Conservation (phyloP, 2,888 invertebrate genomes). For the Parnassius apollo region DNA sequence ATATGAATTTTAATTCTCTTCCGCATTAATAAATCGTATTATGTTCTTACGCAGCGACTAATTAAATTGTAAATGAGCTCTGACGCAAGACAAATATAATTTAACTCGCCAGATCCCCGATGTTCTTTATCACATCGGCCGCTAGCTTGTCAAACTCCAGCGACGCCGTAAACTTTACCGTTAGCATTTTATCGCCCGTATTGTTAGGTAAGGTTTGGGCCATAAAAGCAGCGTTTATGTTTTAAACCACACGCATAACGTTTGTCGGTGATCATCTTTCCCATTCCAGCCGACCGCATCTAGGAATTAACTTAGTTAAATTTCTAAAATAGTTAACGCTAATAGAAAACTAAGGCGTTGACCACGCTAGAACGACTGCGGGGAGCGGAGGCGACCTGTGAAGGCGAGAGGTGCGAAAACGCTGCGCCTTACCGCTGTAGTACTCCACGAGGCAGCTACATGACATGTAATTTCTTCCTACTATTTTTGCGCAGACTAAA, state of each 20-base stretch:
- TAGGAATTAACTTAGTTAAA: too few species aligned
- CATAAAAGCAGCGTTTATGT: constrained; percentile 33
- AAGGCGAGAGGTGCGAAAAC: too few species aligned
- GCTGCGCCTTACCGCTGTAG: too few species aligned
- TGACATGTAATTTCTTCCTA: too few species aligned
- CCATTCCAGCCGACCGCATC: too few species aligned
- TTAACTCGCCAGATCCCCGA: constrained; percentile 35
- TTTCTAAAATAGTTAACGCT: too few species aligned
- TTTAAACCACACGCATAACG: neutral
- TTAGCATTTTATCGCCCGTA: constrained; percentile 51
- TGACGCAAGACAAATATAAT: constrained; percentile 38
- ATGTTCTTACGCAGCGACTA: constrained; percentile 12
- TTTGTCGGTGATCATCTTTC: too few species aligned
- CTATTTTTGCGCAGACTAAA: too few species aligned
- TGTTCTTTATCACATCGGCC: constrained; percentile 39
- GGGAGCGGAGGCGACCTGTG: too few species aligned
- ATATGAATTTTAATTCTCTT: constrained; percentile 10
- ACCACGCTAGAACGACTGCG: too few species aligned
- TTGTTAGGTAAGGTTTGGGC: constrained; percentile 34
- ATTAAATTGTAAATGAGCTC: constrained; percentile 21
- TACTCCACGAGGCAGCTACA: too few species aligned
- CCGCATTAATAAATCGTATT: constrained; percentile 20
- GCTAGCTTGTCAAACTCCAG: constrained; percentile 50
- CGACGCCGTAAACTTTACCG: constrained; percentile 62
- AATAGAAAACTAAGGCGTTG: too few species aligned